These are phyloP conservation scores for Calliphora vicina DNA, from an alignment of 1,140 invertebrate genomes.

Conservation along the genomic window DNA sequence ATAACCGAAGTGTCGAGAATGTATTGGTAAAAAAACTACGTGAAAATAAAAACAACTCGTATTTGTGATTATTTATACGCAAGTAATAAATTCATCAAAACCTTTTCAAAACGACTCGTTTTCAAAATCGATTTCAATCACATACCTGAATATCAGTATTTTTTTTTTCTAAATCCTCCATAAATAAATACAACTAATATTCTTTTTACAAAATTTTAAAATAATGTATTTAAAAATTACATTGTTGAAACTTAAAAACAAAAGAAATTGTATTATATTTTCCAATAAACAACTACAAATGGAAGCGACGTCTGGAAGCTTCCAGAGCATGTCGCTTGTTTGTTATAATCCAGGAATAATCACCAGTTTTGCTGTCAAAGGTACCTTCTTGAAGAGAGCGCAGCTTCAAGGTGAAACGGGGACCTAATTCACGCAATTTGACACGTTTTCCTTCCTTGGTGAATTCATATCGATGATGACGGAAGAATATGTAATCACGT, in stretches of 20 bases:
- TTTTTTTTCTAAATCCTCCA: no score
- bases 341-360: slow-evolving; percentile 97
- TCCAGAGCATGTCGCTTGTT: slow-evolving; percentile 90
- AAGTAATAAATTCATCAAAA: no score
- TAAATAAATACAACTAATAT: no score
- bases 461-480: slow-evolving; percentile 97
- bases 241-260: neutral
- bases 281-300: slow-evolving; percentile 69
- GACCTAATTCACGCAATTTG: slow-evolving; percentile 92
- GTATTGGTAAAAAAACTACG: no score
- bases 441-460: slow-evolving; percentile 81
- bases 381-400: slow-evolving; percentile 94
- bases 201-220: no score
- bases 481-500: slow-evolving; percentile 98
- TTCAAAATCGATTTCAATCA: no score
- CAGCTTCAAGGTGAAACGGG: slow-evolving; percentile 93
- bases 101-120: no score
- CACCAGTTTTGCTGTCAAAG: slow-evolving; percentile 95
- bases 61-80: no score
- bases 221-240: neutral
- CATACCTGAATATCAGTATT: no score
- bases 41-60: no score
- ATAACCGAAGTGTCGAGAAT: no score
- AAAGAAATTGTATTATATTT: neutral
- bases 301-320: slow-evolving; percentile 87